Evolutionary conservation across 2,113 vertebrate species (phyloP).

Genomic region (Egretta garzetta): DNA sequence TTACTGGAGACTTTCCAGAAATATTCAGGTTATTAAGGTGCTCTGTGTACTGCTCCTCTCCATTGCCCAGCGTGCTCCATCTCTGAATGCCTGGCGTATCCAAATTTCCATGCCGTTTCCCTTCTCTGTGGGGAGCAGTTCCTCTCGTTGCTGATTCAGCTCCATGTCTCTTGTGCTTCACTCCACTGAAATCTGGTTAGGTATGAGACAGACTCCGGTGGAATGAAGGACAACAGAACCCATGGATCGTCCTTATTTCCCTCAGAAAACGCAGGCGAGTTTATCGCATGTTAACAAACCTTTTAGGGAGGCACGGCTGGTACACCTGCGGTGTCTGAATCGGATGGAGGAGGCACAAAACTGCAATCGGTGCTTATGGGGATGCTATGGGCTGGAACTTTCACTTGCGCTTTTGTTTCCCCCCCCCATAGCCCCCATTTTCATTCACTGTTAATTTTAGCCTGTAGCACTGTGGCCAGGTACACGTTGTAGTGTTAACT

Average conservation of each 20-base stretch:
- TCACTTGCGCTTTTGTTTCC: accelerated
- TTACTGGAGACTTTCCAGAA: neutral
- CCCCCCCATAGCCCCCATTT: neutral
- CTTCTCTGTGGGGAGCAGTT: neutral
- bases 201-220: slow-evolving; percentile 99
- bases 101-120: neutral
- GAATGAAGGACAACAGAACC: slow-evolving; percentile 98
- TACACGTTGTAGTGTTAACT: neutral
- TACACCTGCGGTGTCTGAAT: accelerated
- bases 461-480: accelerated
- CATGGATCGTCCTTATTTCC: slow-evolving; percentile 78
- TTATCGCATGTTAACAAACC: accelerated
- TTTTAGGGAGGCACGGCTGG: neutral
- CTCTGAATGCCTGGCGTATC: neutral
- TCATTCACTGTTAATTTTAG: accelerated
- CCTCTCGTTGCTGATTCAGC: slow-evolving; percentile 47
- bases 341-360: neutral
- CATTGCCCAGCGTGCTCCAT: neutral
- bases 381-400: neutral
- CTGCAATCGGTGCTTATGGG: neutral
- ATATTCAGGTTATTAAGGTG: neutral
- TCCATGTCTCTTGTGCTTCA: slow-evolving; percentile 97
- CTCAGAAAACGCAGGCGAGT: neutral
- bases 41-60: neutral
- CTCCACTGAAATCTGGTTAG: slow-evolving; percentile 99